phyloP scores from a whole-genome alignment of 2,888 invertebrate species.

The Dryadula phaetusa region DNA sequence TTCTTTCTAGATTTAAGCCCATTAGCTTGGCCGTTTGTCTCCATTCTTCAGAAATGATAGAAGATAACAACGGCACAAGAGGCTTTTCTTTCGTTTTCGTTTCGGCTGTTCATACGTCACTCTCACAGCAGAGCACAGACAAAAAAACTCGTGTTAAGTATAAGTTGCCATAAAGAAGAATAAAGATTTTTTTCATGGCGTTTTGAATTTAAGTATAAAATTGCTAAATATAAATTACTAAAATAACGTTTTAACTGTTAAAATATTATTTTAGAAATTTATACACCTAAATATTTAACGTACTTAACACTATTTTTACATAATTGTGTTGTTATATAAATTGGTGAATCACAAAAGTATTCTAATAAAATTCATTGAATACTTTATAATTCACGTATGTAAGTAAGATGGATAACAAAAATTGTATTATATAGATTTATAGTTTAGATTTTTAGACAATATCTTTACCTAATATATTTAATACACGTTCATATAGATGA shows the following conservation, averaged over 20 bases:
- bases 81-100: constrained; percentile 83
- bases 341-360: background rate
- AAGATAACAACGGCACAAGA: constrained; percentile 84
- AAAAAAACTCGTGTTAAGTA: constrained; percentile 43
- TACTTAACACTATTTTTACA: too few species aligned
- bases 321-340: too few species aligned
- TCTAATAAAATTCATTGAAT: background rate
- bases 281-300: too few species aligned
- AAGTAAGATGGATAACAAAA: too few species aligned
- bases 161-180: constrained; percentile 33
- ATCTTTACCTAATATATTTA: background rate
- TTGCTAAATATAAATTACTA: too few species aligned
- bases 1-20: constrained; percentile 86
- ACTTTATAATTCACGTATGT: background rate
- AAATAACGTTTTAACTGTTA: too few species aligned
- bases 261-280: too few species aligned
- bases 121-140: constrained; percentile 58
- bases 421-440: too few species aligned
- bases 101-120: constrained; percentile 84
- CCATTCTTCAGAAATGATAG: constrained; percentile 82
- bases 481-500: background rate
- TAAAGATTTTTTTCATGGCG: background rate
- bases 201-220: too few species aligned
- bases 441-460: too few species aligned
- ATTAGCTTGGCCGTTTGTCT: constrained; percentile 84